Evolutionary conservation across 2,797 vertebrate species (phyloP), one percentile per base, ranked within the genome.

Genomic region (Furcifer pardalis): DNA sequence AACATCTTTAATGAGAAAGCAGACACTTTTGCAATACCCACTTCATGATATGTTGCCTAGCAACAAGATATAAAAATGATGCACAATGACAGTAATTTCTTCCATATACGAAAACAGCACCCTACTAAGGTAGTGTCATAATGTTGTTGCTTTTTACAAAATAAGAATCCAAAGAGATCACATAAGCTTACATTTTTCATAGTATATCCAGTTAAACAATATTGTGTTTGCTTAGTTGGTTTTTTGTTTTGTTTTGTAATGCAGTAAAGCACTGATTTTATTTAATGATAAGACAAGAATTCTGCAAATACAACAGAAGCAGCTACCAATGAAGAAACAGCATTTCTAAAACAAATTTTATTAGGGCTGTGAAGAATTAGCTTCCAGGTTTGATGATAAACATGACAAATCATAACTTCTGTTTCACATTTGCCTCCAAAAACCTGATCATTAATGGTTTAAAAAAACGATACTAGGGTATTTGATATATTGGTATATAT

Each of bases 41-140:
- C 86, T 89, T 90, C 87, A 93, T 95, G 91, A 93, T 83, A 94
- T 88, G 96, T 96, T 96, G 94, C 96, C 92, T 96, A 95, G 95
- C 95, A 96, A 96, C 95, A 90, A 93, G 92, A 93, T 94, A 95
- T 95, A 94, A 96, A 96, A 96, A 95, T 95, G 94, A 96, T 94
- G 90, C 93, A 94, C 94, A 92, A 92, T 56, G 77, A 93, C 88
- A 92, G 92, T 92, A 95, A 95, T 94, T 95, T 95, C 90, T 93
- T 94, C 94, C 94, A 95, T 86, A 86, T 93, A 94, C 90, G 92
- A 94, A 95, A 95, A 94, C 93, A 95, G 92, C 89, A 90, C 91
- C 92, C 93, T 93, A 95, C 92, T 90, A 94, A 95, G 87, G 90
- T 92, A 94, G 88, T 91, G 91, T 91, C 89, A 87, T 93, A 93